Evolutionary conservation across 2,888 invertebrate species (phyloP).

Genomic region (Parochlus steinenii): DNA sequence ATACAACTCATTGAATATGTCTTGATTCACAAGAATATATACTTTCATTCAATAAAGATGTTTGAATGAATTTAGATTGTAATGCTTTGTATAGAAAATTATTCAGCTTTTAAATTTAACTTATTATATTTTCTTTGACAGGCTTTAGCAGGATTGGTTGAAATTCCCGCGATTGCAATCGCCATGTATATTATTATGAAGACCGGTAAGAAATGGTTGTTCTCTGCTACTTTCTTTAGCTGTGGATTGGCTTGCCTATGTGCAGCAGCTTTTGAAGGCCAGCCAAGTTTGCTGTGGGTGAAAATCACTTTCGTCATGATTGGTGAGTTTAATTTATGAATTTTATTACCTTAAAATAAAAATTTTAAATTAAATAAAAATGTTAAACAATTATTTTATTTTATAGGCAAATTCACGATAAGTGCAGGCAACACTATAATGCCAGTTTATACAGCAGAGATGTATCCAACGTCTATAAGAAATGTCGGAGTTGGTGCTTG

Average conservation of each 20-base stretch:
- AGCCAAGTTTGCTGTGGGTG: slow-evolving; percentile 43
- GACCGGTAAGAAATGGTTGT: slow-evolving; percentile 54
- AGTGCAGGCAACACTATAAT: slow-evolving; percentile 63
- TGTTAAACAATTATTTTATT: slow-evolving; percentile 2
- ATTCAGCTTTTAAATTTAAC: background rate
- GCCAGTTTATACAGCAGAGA: slow-evolving; percentile 57
- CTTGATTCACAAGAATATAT: too few species aligned
- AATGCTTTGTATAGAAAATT: slow-evolving; percentile 1
- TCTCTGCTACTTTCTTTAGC: slow-evolving; percentile 47
- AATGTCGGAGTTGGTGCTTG: slow-evolving; percentile 58
- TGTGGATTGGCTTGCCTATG: slow-evolving; percentile 56
- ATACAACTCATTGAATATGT: too few species aligned
- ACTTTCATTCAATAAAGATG: too few species aligned
- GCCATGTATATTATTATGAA: slow-evolving; percentile 60
- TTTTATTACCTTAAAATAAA: background rate
- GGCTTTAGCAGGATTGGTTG: slow-evolving; percentile 53
- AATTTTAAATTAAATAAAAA: background rate
- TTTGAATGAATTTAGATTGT: background rate
- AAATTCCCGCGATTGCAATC: slow-evolving; percentile 59
- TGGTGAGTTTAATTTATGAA: slow-evolving; percentile 27
- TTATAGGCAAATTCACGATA: slow-evolving; percentile 49
- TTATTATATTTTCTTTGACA: slow-evolving; percentile 17
- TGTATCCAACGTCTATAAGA: slow-evolving; percentile 52
- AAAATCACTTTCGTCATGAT: slow-evolving; percentile 60
- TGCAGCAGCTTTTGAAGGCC: slow-evolving; percentile 35